These are phyloP conservation scores for Atherinomorus stipes DNA, from an alignment of 2,113 vertebrate species.

Conservation along the genomic window DNA sequence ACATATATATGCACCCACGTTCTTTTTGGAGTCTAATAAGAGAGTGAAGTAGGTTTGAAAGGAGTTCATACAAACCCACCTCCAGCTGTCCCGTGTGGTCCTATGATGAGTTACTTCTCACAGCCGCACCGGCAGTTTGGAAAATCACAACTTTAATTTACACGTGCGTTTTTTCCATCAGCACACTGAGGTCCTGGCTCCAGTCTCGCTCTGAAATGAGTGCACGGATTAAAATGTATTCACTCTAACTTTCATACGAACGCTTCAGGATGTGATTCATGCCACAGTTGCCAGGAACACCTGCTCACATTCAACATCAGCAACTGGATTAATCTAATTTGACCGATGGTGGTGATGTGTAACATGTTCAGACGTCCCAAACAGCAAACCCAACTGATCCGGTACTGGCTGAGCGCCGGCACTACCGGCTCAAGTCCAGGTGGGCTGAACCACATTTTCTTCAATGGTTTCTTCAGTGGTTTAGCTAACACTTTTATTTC, in stretches of 20 bases:
- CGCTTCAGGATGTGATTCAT: neutral
- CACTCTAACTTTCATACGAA: neutral
- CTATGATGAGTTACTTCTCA: conserved; percentile 45
- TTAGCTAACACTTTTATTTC: no score
- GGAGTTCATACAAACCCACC: conserved; percentile 57
- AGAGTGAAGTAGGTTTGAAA: conserved; percentile 66
- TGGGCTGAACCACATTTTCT: no score
- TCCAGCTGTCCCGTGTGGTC: conserved; percentile 45
- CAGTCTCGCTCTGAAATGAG: conserved; percentile 6
- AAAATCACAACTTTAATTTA: conserved; percentile 53
- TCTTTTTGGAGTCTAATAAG: conserved; percentile 58
- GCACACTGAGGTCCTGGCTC: conserved; percentile 4
- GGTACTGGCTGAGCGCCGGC: no score
- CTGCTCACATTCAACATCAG: neutral
- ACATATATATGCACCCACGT: neutral
- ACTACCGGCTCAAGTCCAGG: no score
- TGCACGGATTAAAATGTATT: conserved; percentile 17
- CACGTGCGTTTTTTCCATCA: conserved; percentile 53
- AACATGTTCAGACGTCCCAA: no score
- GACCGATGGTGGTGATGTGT: neutral
- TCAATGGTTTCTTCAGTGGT: no score
- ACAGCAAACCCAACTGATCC: no score
- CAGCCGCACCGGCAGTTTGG: conserved; percentile 17
- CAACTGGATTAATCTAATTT: neutral
- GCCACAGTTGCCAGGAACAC: neutral